Conservation (phyloP, 2,797 vertebrate genomes). For the Manis javanica region DNA sequence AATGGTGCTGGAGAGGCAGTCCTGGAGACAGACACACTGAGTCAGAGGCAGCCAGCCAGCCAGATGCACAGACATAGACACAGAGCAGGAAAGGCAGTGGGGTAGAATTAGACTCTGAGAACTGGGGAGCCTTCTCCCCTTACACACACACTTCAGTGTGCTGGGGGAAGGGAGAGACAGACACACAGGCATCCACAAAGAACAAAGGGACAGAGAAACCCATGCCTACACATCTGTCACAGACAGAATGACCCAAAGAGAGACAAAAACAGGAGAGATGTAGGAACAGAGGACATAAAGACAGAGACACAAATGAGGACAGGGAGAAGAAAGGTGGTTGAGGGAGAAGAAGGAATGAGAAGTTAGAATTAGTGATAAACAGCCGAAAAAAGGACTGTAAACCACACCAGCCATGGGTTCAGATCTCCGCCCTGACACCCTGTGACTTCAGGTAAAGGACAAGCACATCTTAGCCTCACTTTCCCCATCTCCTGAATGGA, state of each 20-base stretch:
- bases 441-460: background rate
- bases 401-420: background rate
- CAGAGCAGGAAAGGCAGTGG: background rate
- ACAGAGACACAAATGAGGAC: background rate
- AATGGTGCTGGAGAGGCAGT: slow-evolving; percentile 81
- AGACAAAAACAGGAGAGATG: background rate
- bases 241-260: background rate
- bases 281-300: background rate
- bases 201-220: slow-evolving; percentile 69
- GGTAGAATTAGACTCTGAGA: slow-evolving; percentile 54
- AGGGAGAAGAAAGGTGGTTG: background rate
- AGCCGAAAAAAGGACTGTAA: background rate
- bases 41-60: slow-evolving; percentile 49
- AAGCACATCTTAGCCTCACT: background rate
- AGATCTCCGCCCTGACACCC: background rate
- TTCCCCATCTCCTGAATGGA: background rate
- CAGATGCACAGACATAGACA: slow-evolving; percentile 26
- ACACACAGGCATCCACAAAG: slow-evolving; percentile 52
- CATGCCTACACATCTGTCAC: background rate
- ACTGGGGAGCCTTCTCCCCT: background rate
- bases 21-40: slow-evolving; percentile 67
- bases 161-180: background rate
- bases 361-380: background rate
- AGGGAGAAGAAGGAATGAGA: background rate
- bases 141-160: background rate